phyloP scores from a whole-genome alignment of 2,797 vertebrate genomes.

The Anas georgica region DNA sequence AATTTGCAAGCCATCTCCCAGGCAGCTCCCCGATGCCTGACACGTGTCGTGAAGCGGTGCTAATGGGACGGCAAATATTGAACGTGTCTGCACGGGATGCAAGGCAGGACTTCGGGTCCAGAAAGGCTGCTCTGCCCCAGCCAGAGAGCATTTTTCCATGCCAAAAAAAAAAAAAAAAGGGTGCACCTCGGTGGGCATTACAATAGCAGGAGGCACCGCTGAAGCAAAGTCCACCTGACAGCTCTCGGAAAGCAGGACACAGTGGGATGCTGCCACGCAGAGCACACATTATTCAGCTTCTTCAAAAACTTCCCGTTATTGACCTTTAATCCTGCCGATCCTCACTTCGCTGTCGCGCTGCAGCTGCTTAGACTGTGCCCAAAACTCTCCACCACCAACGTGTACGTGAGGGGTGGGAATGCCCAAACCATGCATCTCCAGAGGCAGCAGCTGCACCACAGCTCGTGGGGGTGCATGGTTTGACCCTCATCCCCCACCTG shows the following conservation, averaged over 20 bases:
- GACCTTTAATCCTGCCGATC: background rate
- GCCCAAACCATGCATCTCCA: background rate
- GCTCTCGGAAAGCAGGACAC: background rate
- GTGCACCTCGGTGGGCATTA: background rate
- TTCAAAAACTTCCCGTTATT: background rate
- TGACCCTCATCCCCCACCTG: background rate
- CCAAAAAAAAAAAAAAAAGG: too few species aligned
- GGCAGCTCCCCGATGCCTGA: background rate
- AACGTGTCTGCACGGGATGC: background rate
- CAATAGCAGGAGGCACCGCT: background rate
- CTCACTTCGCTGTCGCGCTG: background rate
- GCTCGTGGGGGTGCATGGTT: accelerated
- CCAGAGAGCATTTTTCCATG: accelerated
- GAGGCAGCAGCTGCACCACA: background rate
- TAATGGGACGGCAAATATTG: background rate
- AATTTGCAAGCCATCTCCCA: background rate
- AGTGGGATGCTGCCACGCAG: accelerated
- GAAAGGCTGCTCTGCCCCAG: background rate
- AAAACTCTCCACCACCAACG: too few species aligned
- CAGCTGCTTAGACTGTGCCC: background rate
- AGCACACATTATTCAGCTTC: accelerated
- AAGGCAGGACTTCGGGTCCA: background rate
- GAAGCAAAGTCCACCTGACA: background rate
- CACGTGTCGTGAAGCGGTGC: accelerated
- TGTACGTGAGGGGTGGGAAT: background rate